These are phyloP conservation scores for human (Homo sapiens) DNA, from an alignment of 2,113 vertebrate species.

Conservation along the genomic window GRCh38 chr19:2425001-2425500, in stretches of 20 bases:
- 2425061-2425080: slow-evolving; percentile 89
- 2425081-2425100: slow-evolving; percentile 91
- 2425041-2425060: slow-evolving; percentile 85
- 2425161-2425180: slow-evolving; percentile 87
- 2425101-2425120: slow-evolving; percentile 91
- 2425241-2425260: slow-evolving; percentile 93
- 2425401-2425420: slow-evolving; percentile 89
- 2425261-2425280: slow-evolving; percentile 83
- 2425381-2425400: slow-evolving; percentile 90
- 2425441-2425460: slow-evolving; percentile 94
- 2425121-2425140: slow-evolving; percentile 94
- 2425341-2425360: slow-evolving; percentile 81
- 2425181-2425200: slow-evolving; percentile 92
- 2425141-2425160: slow-evolving; percentile 88
- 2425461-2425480: slow-evolving; percentile 90
- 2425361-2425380: slow-evolving; percentile 90
- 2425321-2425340: accelerated
- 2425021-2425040: slow-evolving; percentile 95
- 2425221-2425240: slow-evolving; percentile 91
- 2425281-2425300: accelerated
- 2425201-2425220: slow-evolving; percentile 85
- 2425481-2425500: slow-evolving; percentile 95
- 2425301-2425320: accelerated
- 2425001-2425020: slow-evolving; percentile 86
- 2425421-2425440: slow-evolving; percentile 91